These are phyloP conservation scores for Bothrops jararaca DNA, from an alignment of 2,113 vertebrate genomes.

Conservation along the genomic window DNA sequence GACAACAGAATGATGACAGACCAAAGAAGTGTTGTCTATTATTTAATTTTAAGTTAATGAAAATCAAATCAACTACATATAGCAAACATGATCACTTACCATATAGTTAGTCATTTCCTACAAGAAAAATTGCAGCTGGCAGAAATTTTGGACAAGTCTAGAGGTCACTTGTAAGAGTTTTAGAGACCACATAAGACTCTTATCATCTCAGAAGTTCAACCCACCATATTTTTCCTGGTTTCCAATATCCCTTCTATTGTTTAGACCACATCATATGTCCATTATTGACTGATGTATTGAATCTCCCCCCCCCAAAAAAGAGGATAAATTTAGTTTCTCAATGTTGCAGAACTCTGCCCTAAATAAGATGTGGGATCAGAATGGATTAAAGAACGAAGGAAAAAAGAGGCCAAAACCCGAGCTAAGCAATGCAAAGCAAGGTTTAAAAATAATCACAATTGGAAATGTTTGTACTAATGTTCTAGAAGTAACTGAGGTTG, in stretches of 20 bases:
- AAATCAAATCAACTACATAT: background rate
- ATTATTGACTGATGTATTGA: background rate
- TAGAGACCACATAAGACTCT: background rate
- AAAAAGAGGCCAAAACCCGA: background rate
- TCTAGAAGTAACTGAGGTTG: background rate
- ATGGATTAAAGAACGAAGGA: background rate
- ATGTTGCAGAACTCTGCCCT: background rate
- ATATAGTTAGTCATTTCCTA: background rate
- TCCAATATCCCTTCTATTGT: background rate
- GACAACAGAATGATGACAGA: background rate
- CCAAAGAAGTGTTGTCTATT: background rate
- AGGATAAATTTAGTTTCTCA: constrained; percentile 14
- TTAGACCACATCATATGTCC: background rate
- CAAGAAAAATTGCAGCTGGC: background rate
- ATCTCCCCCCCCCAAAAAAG: background rate
- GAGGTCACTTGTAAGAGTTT: background rate
- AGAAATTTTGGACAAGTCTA: background rate
- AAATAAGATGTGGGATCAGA: background rate
- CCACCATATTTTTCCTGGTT: background rate
- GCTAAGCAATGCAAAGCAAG: background rate
- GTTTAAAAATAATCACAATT: background rate
- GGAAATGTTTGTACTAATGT: background rate
- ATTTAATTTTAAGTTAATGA: background rate
- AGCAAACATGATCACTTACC: background rate
- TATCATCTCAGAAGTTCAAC: background rate